phyloP scores from a whole-genome alignment of 2,888 invertebrate species.

The Archaeoteleia sp. region DNA sequence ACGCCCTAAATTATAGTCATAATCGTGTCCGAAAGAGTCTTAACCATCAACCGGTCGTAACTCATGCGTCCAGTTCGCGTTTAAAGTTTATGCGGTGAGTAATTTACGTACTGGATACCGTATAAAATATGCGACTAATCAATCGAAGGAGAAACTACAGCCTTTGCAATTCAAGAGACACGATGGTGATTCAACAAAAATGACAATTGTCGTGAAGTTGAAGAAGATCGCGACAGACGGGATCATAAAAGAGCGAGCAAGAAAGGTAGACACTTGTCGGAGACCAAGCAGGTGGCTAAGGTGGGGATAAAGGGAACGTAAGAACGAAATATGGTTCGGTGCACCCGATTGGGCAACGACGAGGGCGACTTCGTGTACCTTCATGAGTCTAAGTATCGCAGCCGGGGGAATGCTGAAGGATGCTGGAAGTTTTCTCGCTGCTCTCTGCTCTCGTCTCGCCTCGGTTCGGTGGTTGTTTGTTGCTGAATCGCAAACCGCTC shows the following conservation, averaged over 20 bases:
- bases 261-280: slow-evolving; percentile 44
- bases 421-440: slow-evolving; percentile 53
- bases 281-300: slow-evolving; percentile 35
- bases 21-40: slow-evolving; percentile 8
- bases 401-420: slow-evolving; percentile 52
- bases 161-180: slow-evolving; percentile 10
- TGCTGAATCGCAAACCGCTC: slow-evolving; percentile 62
- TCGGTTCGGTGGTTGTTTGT: slow-evolving; percentile 68
- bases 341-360: slow-evolving; percentile 52
- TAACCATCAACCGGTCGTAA: slow-evolving; percentile 18
- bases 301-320: slow-evolving; percentile 52
- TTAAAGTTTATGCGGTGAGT: slow-evolving; percentile 28
- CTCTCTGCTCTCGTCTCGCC: slow-evolving; percentile 60
- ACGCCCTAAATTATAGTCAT: slow-evolving; percentile 31
- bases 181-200: too few species aligned
- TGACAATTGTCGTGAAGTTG: slow-evolving; percentile 7
- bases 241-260: slow-evolving; percentile 41
- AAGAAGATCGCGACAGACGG: slow-evolving; percentile 42
- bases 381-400: slow-evolving; percentile 35
- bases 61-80: slow-evolving; percentile 4
- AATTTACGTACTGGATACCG: slow-evolving; percentile 29
- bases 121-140: slow-evolving; percentile 16
- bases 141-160: slow-evolving; percentile 46
- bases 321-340: slow-evolving; percentile 55
- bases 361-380: slow-evolving; percentile 50